A percentile compares a stretch with the other conserved stretches of the same genome.
Conservation (phyloP, 2,888 invertebrate genomes). For the Ormyrus thymus region DNA sequence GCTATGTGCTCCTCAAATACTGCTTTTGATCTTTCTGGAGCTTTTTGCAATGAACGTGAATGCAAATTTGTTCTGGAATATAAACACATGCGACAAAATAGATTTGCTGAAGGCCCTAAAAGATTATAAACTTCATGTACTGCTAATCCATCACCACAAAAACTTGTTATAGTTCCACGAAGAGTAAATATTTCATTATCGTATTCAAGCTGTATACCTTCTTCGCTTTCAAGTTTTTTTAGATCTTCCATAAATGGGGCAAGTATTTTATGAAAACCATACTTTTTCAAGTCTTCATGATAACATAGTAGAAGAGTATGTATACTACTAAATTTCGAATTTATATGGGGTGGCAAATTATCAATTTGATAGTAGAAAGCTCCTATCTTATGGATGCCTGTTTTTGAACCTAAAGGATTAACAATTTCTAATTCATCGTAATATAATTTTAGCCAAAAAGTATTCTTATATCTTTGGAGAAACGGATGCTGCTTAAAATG, state of each 20-base stretch:
- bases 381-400: neutral
- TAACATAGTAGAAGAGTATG: neutral
- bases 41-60: neutral
- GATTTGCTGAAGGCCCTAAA: neutral
- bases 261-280: conserved; percentile 13
- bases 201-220: neutral
- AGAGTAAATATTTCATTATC: neutral
- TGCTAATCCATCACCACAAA: conserved; percentile 10
- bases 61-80: neutral
- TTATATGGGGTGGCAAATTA: neutral
- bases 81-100: neutral
- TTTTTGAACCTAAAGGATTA: neutral
- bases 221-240: conserved; percentile 31
- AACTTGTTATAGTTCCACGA: neutral
- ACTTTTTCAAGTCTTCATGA: neutral
- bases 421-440: too few relatives aligned
- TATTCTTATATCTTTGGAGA: too few relatives aligned
- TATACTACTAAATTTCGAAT: neutral
- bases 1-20: neutral
- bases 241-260: neutral
- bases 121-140: too few relatives aligned
- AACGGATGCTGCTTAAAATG: too few relatives aligned
- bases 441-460: too few relatives aligned
- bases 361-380: neutral
- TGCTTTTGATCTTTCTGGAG: neutral